A percentile compares a stretch with the other conserved stretches of the same genome.
Conservation (phyloP, 2,797 vertebrate genomes). For the Eospalax fontanierii region DNA sequence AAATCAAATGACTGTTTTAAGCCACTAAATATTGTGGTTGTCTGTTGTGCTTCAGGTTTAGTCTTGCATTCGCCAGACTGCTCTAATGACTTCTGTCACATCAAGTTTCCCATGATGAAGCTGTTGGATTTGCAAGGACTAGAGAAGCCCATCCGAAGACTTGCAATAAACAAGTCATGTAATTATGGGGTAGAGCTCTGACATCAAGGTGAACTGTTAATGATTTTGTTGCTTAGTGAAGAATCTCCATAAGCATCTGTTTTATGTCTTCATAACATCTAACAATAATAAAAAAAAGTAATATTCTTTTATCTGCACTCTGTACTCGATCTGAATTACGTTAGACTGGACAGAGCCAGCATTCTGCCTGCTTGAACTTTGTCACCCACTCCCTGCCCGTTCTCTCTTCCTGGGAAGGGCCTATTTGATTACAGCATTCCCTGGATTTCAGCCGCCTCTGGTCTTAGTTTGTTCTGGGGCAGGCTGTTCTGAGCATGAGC, state of each 20-base stretch:
- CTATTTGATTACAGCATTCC: slow-evolving; percentile 44
- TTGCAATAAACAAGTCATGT: slow-evolving; percentile 38
- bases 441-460: neutral
- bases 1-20: neutral
- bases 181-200: slow-evolving; percentile 56
- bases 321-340: neutral
- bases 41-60: neutral
- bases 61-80: slow-evolving; percentile 22
- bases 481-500: slow-evolving; percentile 53
- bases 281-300: neutral
- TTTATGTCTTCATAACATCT: slow-evolving; percentile 49
- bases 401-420: slow-evolving; percentile 25
- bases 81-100: slow-evolving; percentile 14
- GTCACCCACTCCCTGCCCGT: neutral
- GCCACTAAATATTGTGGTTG: neutral
- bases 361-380: slow-evolving; percentile 27
- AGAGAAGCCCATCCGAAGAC: slow-evolving; percentile 28
- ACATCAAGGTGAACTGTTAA: slow-evolving; percentile 58
- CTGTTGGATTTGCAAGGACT: neutral
- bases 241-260: slow-evolving; percentile 70
- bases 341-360: neutral
- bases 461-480: slow-evolving; percentile 21
- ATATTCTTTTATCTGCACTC: slow-evolving; percentile 37
- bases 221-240: slow-evolving; percentile 63
- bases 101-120: neutral